Evolutionary conservation across 2,113 vertebrate genomes (phyloP), one percentile per base, ranked within the genome.

Genomic region (Laticauda laticaudata): DNA sequence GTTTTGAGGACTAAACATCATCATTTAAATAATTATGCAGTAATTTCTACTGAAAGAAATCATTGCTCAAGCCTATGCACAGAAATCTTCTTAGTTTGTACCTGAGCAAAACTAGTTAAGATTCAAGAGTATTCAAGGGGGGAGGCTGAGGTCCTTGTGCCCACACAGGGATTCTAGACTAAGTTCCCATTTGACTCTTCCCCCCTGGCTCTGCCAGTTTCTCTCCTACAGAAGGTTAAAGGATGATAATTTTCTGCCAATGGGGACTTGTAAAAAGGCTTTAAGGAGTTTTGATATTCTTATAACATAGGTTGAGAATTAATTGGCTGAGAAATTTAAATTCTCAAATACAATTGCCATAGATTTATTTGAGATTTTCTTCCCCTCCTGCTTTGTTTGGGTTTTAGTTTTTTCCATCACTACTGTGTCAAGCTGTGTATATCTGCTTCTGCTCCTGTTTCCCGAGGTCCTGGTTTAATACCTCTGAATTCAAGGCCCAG

Each of bases 361-460:
- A 14, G 5, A 12, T 15, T 15, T 8, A 18, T 23, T 9, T 34
- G 39, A 90, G 0, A 24, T 92, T 29, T 89, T 1, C 26, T 94
- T 64, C 15, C 20, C 12, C n/a, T 5, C 8, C 90, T 81, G 87
- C 81, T 95, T 93, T 89, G 53, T 85, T 94, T 92, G 92, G 59
- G 34, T n/a, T 1, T 20, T 89, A 96, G 91, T 93, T 91, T 57
- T 95, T 97, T 39, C 96, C 96, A 7, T 95, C 34, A 0, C 94
- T 97, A 45, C 93, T 97, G 94, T 97, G 96, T 90, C 96, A 97
- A 96, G 95, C 91, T 1, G 24, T 97, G 90, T 96, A 93, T 57
- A 97, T 96, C 94, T 96, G 97, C 91, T 98, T 97, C 94, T 97
- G 96, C 64, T 96, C 94, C 92, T 94, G 93, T 94, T 98, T 98